phyloP scores from a whole-genome alignment of 23 tunicate genomes.

The Trididemnum nubilum region DNA sequence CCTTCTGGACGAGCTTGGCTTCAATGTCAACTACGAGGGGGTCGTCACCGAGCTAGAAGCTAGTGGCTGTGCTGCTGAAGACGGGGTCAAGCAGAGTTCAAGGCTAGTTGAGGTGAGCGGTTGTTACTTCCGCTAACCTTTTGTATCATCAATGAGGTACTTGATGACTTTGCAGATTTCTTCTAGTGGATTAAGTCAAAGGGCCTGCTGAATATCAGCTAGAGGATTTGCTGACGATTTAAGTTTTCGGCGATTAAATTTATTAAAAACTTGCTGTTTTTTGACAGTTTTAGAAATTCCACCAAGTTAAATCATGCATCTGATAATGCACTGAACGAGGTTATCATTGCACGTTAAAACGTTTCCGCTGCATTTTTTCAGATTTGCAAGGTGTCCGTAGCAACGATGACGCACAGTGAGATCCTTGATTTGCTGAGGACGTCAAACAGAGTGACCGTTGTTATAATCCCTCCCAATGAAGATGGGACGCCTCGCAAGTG shows the following conservation, averaged over 20 bases:
- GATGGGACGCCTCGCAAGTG: slow-evolving; percentile 93
- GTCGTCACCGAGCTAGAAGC: slow-evolving; percentile 80
- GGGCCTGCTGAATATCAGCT: too few species aligned
- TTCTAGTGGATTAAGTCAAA: too few species aligned
- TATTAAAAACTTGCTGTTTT: too few species aligned
- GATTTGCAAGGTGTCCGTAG: slow-evolving; percentile 86
- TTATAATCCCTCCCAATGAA: slow-evolving; percentile 75
- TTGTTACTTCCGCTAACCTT: neutral
- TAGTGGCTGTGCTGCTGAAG: slow-evolving; percentile 51
- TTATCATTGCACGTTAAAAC: too few species aligned
- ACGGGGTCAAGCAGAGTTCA: slow-evolving; percentile 81
- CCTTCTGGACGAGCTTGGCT: slow-evolving; percentile 56
- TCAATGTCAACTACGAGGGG: slow-evolving; percentile 90
- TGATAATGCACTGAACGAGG: too few species aligned
- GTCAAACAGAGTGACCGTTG: slow-evolving; percentile 58
- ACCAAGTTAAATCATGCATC: too few species aligned
- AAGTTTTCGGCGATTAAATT: too few species aligned
- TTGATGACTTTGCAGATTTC: too few species aligned
- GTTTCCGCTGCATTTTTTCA: too few species aligned
- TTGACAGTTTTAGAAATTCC: too few species aligned
- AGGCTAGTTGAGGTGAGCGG: slow-evolving; percentile 87
- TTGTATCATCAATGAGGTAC: too few species aligned
- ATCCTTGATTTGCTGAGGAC: slow-evolving; percentile 74
- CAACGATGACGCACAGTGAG: slow-evolving; percentile 86
- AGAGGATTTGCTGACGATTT: too few species aligned